Evolutionary conservation across 2,888 invertebrate genomes (phyloP).

Genomic region (Hirtodrosophila histrioides): DNA sequence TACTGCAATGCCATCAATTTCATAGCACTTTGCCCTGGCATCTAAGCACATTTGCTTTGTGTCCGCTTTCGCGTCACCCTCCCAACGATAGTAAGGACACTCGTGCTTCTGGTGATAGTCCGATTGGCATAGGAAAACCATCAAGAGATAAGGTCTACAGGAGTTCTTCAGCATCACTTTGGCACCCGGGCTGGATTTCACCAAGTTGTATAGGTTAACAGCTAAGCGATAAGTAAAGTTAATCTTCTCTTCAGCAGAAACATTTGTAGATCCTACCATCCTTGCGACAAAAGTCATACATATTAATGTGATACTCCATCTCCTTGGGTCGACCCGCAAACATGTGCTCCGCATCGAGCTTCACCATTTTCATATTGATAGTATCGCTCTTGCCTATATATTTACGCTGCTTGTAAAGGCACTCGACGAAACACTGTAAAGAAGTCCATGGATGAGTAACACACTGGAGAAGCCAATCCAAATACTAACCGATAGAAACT

Average conservation of each 20-base stretch:
- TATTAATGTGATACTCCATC: conserved; percentile 55
- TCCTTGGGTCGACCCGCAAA: conserved; percentile 63
- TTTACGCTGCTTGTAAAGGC: conserved; percentile 68
- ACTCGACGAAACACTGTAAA: conserved; percentile 70
- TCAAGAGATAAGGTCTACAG: conserved; percentile 64
- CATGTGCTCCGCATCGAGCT: conserved; percentile 60
- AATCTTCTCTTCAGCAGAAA: background rate
- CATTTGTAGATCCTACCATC: conserved; percentile 38
- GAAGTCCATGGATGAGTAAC: no score
- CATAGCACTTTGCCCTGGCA: conserved; percentile 59
- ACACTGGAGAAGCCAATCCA: background rate
- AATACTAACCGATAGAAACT: conserved; percentile 65
- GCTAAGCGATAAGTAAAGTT: conserved; percentile 25
- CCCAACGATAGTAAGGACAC: conserved; percentile 74
- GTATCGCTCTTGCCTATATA: conserved; percentile 70
- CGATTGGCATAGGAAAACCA: conserved; percentile 62
- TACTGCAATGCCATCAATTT: conserved; percentile 55
- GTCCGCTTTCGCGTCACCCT: conserved; percentile 17
- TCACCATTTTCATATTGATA: conserved; percentile 75
- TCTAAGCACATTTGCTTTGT: conserved; percentile 35
- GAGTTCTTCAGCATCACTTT: conserved; percentile 44
- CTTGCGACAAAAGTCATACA: conserved; percentile 63
- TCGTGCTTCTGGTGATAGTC: conserved; percentile 62
- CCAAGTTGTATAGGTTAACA: conserved; percentile 17
- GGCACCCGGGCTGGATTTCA: conserved; percentile 53